Evolutionary conservation across 2,888 invertebrate genomes (phyloP).

Genomic region (Tipula vernalis): DNA sequence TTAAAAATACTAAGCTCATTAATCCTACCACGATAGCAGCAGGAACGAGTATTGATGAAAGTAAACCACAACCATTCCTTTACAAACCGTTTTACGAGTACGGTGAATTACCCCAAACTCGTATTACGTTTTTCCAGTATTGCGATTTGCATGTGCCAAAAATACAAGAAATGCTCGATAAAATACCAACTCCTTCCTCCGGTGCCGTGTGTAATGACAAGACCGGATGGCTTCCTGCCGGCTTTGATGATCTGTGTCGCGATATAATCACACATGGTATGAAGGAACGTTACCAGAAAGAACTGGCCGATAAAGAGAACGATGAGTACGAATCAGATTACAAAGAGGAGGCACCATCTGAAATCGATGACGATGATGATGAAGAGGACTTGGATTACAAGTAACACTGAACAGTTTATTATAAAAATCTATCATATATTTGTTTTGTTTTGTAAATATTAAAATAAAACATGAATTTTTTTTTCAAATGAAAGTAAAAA

Average conservation of each 20-base stretch:
- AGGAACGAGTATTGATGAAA: constrained; percentile 18
- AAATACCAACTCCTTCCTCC: constrained; percentile 47
- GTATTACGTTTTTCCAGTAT: constrained; percentile 48
- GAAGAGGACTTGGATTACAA: constrained; percentile 12
- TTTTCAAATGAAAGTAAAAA: neutral
- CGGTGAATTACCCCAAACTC: constrained; percentile 61
- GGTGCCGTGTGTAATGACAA: constrained; percentile 54
- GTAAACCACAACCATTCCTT: constrained; percentile 28
- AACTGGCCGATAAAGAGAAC: constrained; percentile 9
- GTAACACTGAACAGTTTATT: neutral
- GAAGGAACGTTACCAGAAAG: constrained; percentile 35
- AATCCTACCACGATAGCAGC: neutral
- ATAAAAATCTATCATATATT: neutral
- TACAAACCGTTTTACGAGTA: constrained; percentile 46
- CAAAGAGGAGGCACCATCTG: neutral
- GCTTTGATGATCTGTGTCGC: constrained; percentile 55
- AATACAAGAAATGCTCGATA: constrained; percentile 60
- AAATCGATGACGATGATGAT: constrained; percentile 17
- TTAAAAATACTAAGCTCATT: neutral
- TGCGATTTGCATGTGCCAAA: constrained; percentile 69
- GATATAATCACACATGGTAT: constrained; percentile 58
- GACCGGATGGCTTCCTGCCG: constrained; percentile 65
- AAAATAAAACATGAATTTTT: neutral
- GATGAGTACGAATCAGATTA: constrained; percentile 17
- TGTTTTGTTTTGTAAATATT: neutral